A percentile compares a stretch with the other conserved stretches of the same genome.
phyloP scores from a whole-genome alignment of 1,140 invertebrate species.

The Solenopsis invicta region DNA sequence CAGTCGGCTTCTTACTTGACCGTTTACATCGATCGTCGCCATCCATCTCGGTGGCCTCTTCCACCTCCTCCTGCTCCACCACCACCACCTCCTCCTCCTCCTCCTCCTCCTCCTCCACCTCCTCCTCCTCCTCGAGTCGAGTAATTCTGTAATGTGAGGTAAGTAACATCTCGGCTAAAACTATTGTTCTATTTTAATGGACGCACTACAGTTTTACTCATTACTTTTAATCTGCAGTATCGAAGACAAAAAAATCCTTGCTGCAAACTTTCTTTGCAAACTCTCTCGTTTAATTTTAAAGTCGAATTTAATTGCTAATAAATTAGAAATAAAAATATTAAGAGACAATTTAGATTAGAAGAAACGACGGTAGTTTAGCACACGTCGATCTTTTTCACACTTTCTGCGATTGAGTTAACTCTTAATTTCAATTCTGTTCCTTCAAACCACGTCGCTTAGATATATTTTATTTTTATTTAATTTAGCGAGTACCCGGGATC shows the following conservation, averaged over 20 bases:
- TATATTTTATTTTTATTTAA: not conserved
- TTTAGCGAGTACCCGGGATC: not conserved
- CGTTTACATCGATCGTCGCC: constrained; percentile 40
- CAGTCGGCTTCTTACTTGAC: not conserved
- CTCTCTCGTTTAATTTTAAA: not conserved
- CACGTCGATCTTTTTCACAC: not conserved
- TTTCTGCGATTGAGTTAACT: not conserved
- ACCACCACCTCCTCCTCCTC: not conserved
- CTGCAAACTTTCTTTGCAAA: not conserved
- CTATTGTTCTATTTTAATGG: not conserved
- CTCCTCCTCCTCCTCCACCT: constrained; percentile 3
- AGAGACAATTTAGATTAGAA: not conserved
- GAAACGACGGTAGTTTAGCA: not conserved
- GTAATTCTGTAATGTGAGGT: constrained; percentile 45
- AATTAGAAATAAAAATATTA: not conserved
- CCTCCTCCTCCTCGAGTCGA: constrained; percentile 20
- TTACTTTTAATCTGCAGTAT: constrained; percentile 45
- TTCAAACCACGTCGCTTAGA: not conserved
- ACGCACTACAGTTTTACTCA: not conserved
- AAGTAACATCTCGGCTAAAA: not conserved
- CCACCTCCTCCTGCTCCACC: not conserved
- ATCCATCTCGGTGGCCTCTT: constrained; percentile 30
- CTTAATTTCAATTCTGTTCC: not conserved
- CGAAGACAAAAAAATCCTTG: not conserved
- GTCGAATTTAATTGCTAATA: not conserved